Conservation (phyloP, 1,140 invertebrate genomes). For the Diorhabda carinulata region DNA sequence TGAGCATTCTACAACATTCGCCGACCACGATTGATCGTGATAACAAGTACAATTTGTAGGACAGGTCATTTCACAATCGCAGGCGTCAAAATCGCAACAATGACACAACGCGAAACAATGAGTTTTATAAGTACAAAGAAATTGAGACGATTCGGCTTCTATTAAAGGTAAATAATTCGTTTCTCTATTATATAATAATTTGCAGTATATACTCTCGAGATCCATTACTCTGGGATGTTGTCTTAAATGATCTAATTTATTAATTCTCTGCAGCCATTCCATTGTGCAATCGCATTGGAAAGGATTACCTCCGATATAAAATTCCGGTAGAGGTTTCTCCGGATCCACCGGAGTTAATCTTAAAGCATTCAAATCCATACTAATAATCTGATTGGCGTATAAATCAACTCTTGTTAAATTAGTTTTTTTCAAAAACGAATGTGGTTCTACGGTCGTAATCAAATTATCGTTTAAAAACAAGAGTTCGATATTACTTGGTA, state of each 20-base stretch:
- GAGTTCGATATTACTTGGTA: conserved; percentile 74
- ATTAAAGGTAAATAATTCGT: conserved; percentile 76
- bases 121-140: conserved; percentile 86
- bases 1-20: conserved; percentile 90
- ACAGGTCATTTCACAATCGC: conserved; percentile 94
- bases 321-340: conserved; percentile 69
- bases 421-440: conserved; percentile 78
- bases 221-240: conserved; percentile 89
- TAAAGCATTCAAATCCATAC: conserved; percentile 76
- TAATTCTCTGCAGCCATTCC: conserved; percentile 84
- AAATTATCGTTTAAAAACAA: conserved; percentile 80
- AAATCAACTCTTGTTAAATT: conserved; percentile 80
- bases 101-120: conserved; percentile 91
- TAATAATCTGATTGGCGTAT: conserved; percentile 78
- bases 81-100: conserved; percentile 92
- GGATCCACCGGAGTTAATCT: conserved; percentile 67
- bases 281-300: conserved; percentile 84
- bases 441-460: conserved; percentile 71
- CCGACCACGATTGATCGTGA: conserved; percentile 90
- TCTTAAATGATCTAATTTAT: conserved; percentile 66
- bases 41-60: conserved; percentile 91
- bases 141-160: conserved; percentile 80
- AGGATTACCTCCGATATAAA: conserved; percentile 83
- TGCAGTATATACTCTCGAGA: conserved; percentile 85
- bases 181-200: conserved; percentile 79